Evolutionary conservation across 2,888 invertebrate species (phyloP).

Genomic region (Myopa testacea): DNA sequence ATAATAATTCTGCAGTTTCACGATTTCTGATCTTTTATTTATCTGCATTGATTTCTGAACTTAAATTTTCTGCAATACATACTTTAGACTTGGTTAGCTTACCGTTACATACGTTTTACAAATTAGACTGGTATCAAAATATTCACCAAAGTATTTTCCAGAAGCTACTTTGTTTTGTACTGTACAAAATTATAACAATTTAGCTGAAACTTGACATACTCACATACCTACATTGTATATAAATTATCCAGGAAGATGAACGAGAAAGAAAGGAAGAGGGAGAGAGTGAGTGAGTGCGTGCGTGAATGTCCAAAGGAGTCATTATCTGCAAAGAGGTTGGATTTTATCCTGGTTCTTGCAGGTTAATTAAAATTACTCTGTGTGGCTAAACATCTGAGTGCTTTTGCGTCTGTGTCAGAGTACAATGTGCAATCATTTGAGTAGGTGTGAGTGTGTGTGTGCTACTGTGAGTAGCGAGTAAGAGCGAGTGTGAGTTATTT

Average conservation of each 20-base stretch:
- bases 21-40: too few relatives aligned
- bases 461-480: too few relatives aligned
- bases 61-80: neutral
- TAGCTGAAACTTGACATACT: slow-evolving; percentile 9
- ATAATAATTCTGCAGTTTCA: too few relatives aligned
- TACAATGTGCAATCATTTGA: neutral
- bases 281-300: neutral
- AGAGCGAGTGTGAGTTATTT: too few relatives aligned
- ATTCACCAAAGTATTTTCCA: slow-evolving; percentile 20
- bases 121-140: slow-evolving; percentile 24
- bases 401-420: neutral
- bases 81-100: neutral
- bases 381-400: neutral
- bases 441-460: too few relatives aligned
- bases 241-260: too few relatives aligned
- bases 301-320: neutral
- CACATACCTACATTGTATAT: neutral
- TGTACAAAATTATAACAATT: slow-evolving; percentile 5
- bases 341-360: slow-evolving; percentile 29
- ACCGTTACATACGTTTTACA: slow-evolving; percentile 26
- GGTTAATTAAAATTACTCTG: slow-evolving; percentile 37
- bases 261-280: neutral
- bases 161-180: slow-evolving; percentile 16
- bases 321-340: slow-evolving; percentile 26
- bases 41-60: too few relatives aligned